Evolutionary conservation across 2,113 vertebrate species (phyloP), one percentile per base, ranked within the genome.

Genomic region (Nansenia antarctica): DNA sequence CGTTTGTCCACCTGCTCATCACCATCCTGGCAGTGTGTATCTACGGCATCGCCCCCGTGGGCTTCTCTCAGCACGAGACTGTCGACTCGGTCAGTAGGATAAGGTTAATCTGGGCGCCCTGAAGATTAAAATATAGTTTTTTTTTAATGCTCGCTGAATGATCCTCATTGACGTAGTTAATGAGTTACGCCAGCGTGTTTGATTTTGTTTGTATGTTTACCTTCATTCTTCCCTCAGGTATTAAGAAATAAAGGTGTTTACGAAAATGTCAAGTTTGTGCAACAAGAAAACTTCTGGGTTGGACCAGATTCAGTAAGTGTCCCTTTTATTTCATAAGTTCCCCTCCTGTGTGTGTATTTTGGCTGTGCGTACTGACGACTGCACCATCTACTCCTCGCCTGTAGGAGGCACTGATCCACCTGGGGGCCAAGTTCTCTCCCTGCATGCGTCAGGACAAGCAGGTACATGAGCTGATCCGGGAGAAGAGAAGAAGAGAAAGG

Each of bases 201-300:
- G n/a, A 20, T 54, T 1, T 49, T 3, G 42, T 18, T 45, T 15
- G 20, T 70, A 5, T 35, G 59, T 8, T 45, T 0, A 47, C 27
- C 62, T 9, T 67, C n/a, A n/a, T n/a, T 55, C 18, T 29, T n/a
- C 54, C 65, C n/a, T 32, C 27, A 99, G 98, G 96, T 99, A 66
- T 85, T 99, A 81, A 90, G 95, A 74, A 99, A 98, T 85, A 95
- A 96, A 52, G 98, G 96, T 0, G 95, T 98, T 76, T 98, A 99
- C 76, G 97, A 99, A 91, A 99, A 98, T 0, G 97, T 98, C 30
- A 98, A 96, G 78, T 99, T 96, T 0, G 94, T 98, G 70, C 95
- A 99, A 77, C 98, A 98, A 79, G 94, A 99, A 84, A 99, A 98
- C 91, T 99, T 99, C 91, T 99, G 98, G 98, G 94, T 98, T 0